Base-by-base conservation (phyloP, 2,113 vertebrate species). In the Calyptomena viridis region DNA sequence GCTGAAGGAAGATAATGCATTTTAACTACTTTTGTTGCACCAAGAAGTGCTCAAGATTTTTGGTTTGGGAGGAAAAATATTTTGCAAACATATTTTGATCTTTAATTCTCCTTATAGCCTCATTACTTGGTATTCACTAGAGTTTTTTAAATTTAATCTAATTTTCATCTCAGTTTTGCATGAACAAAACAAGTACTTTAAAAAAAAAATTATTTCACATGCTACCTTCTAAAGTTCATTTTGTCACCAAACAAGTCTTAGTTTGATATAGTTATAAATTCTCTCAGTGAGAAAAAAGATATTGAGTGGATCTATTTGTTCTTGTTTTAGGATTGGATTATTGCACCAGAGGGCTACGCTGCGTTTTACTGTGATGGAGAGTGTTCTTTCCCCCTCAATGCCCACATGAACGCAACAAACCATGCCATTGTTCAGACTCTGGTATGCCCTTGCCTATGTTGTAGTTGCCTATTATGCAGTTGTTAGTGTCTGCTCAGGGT, bases 381-480 rank as follows among this genome's bases (percentile, higher is more conserved):
- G 96, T 99, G 99, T 81, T 99, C 99, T 7, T 99, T 99, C 92
- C 99, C 99, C 73, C 99, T 99, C 86, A 99, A 99, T 85, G 99
- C 99, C 40, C 99, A 99, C 89, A 99, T 99, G 99, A 99, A 99
- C 1, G 99, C 99, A 52, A 99, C 99, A 90, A 99, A 99, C 94
- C 99, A 99, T 11, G 99, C 99, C 50, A 99, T 99, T 86, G 99
- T 99, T 73, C 99, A 99, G 98, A 99, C 99, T 37, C 98, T 99
- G 98, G 99, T 99, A 97, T 56, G 98, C 79, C 60, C 81, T 60
- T 92, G 28, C 50, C 50, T 76, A 4, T 69, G 19, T 85, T 86
- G 21, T 28, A 39, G 6, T 22, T 94, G 47, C 68, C 40, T 85
- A 1, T 91, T 84, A 75, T 69, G 28, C 68, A 37, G 40, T 35